Percentiles rank a stretch among this genome's conserved stretches.
Evolutionary conservation across 2,113 vertebrate genomes (phyloP).

Genomic region (Galemys pyrenaicus): DNA sequence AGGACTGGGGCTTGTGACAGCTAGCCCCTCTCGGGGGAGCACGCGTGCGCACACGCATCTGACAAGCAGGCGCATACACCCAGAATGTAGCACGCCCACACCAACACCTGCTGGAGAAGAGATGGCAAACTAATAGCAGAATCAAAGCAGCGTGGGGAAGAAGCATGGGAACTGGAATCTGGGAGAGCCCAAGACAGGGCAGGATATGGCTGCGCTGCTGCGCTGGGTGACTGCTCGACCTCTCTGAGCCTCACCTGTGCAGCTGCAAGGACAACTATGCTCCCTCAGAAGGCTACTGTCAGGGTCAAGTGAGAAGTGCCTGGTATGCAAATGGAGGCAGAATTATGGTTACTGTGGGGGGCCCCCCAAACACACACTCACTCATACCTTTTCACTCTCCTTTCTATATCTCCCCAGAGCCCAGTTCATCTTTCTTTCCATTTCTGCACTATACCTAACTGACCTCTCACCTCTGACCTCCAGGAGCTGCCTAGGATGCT

Average conservation of each 20-base stretch:
- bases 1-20: background rate
- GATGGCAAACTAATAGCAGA: background rate
- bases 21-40: background rate
- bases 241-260: slow-evolving; percentile 4
- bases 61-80: background rate
- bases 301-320: background rate
- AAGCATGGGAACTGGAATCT: background rate
- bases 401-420: background rate
- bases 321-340: background rate
- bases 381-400: background rate
- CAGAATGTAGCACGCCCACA: slow-evolving; percentile 71
- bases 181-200: background rate
- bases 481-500: background rate
- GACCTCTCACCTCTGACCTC: background rate
- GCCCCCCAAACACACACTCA: accelerated
- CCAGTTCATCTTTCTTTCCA: background rate
- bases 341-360: background rate
- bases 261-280: background rate
- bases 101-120: slow-evolving; percentile 77
- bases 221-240: background rate
- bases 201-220: background rate
- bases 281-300: background rate
- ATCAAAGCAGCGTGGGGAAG: background rate
- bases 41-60: background rate
- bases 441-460: background rate